Percentiles rank a stretch among this genome's conserved stretches.
Evolutionary conservation across 2,113 vertebrate genomes (phyloP).

Genomic region (Lota lota): DNA sequence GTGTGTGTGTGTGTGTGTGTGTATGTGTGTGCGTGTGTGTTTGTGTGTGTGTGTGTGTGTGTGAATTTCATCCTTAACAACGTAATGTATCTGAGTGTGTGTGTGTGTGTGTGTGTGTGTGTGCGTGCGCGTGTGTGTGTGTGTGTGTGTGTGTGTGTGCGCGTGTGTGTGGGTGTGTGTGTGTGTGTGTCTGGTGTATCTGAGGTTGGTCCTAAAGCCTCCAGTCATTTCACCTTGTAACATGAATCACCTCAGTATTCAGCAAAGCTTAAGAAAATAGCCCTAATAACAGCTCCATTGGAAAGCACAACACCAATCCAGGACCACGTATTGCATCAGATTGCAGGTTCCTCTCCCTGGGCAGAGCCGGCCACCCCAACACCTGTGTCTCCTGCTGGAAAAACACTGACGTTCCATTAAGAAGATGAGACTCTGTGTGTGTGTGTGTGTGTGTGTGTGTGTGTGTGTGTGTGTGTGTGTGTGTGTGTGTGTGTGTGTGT

Average conservation of each 20-base stretch:
- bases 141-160: too few relatives aligned
- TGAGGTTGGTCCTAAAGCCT: slow-evolving; percentile 17
- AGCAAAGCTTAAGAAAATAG: slow-evolving; percentile 34
- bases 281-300: slow-evolving; percentile 52
- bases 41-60: slow-evolving; percentile 18
- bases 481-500: not conserved
- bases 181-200: not conserved
- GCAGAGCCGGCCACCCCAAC: slow-evolving; percentile 39
- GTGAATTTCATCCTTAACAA: not conserved
- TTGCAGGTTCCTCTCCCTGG: slow-evolving; percentile 39
- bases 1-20: slow-evolving; percentile 43
- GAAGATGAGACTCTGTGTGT: too few relatives aligned
- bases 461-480: not conserved
- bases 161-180: too few relatives aligned
- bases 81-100: not conserved
- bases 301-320: slow-evolving; percentile 46
- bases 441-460: too few relatives aligned
- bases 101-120: slow-evolving; percentile 9
- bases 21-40: slow-evolving; percentile 31
- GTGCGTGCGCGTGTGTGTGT: too few relatives aligned
- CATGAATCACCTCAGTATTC: slow-evolving; percentile 4
- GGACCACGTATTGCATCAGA: slow-evolving; percentile 53
- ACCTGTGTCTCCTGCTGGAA: slow-evolving; percentile 12
- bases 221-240: slow-evolving; percentile 8
- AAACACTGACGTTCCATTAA: too few relatives aligned